These are phyloP conservation scores for Drosophila takahashii DNA, from an alignment of 1,140 invertebrate genomes.

Conservation along the genomic window DNA sequence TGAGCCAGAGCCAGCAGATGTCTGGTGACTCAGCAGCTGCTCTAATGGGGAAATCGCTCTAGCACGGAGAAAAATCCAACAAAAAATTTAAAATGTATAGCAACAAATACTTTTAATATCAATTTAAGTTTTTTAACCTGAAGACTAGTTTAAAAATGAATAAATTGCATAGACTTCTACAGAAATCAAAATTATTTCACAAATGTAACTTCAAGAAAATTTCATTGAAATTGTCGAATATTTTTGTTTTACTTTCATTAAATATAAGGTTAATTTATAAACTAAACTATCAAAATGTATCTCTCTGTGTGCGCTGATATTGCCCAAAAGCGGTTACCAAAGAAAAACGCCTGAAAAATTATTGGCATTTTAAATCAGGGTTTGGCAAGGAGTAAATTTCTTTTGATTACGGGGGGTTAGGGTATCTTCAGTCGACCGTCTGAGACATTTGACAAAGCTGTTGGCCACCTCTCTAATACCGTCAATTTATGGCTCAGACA, in stretches of 20 bases:
- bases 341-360: constrained; percentile 51
- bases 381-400: constrained; percentile 35
- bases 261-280: no score
- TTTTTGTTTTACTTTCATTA: neutral
- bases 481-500: constrained; percentile 56
- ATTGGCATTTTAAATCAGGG: constrained; percentile 71
- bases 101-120: no score
- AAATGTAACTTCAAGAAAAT: no score
- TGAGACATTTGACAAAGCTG: constrained; percentile 39
- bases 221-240: no score
- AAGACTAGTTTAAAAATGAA: no score
- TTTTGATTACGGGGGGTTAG: constrained; percentile 35
- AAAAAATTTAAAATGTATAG: neutral
- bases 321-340: constrained; percentile 8
- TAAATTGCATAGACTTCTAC: no score
- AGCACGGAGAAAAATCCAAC: constrained; percentile 1
- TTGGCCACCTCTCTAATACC: constrained; percentile 34
- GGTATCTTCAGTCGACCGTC: neutral
- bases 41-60: constrained; percentile 17
- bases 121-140: no score
- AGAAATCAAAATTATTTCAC: no score
- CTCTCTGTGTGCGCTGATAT: neutral
- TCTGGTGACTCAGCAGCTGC: constrained; percentile 68
- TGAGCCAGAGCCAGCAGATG: constrained; percentile 59
- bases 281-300: neutral